phyloP scores from a whole-genome alignment of 2,797 vertebrate species.

The Nothura maculosa region DNA sequence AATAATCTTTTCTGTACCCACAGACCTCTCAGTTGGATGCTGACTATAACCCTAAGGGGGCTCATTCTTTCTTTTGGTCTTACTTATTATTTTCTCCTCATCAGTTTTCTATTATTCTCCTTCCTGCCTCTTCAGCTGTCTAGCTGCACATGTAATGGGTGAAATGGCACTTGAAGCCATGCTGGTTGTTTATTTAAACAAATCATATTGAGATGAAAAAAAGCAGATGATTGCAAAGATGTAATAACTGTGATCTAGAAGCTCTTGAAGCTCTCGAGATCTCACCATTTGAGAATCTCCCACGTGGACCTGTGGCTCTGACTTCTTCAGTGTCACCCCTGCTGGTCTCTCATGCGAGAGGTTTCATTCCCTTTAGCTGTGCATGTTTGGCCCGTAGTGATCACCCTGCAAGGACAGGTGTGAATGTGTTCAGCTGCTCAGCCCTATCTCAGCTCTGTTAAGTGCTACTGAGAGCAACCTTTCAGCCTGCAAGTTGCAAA shows the following conservation, averaged over 20 bases:
- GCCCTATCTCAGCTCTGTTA: neutral
- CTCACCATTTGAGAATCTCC: neutral
- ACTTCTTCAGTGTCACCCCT: neutral
- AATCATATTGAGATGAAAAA: slow-evolving; percentile 26
- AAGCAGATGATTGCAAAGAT: slow-evolving; percentile 41
- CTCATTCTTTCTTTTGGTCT: slow-evolving; percentile 43
- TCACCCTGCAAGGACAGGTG: neutral
- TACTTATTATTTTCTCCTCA: slow-evolving; percentile 61
- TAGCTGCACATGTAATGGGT: slow-evolving; percentile 17
- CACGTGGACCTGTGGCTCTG: neutral
- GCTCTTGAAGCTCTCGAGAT: neutral
- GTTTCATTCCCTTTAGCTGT: neutral
- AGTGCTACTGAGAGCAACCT: neutral
- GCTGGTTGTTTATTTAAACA: slow-evolving; percentile 72
- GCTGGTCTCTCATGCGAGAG: neutral
- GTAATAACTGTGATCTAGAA: neutral
- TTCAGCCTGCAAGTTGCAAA: neutral
- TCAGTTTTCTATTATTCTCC: slow-evolving; percentile 57
- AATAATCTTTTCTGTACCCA: slow-evolving; percentile 52
- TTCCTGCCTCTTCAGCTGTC: slow-evolving; percentile 56
- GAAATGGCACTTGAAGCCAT: slow-evolving; percentile 50
- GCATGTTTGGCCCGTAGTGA: neutral
- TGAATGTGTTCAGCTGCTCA: neutral
- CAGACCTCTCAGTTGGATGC: slow-evolving; percentile 54
- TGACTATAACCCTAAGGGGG: slow-evolving; percentile 53